phyloP scores from a whole-genome alignment of 2,888 invertebrate species.

The Serripes groenlandicus region DNA sequence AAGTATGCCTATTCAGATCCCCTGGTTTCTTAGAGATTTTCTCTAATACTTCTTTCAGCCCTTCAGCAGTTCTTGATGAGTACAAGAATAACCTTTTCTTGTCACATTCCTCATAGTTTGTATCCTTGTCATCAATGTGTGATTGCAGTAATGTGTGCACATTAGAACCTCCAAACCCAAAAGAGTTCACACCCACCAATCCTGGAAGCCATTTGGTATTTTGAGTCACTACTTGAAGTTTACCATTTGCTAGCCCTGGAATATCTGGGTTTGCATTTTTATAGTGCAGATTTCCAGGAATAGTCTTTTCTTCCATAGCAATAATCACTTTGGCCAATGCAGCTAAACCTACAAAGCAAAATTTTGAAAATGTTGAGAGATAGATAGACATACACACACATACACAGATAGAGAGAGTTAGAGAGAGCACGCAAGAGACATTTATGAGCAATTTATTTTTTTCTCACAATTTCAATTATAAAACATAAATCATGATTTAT shows the following conservation, averaged over 20 bases:
- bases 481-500: too few relatives aligned
- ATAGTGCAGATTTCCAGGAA: constrained; percentile 97
- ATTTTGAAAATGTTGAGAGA: too few relatives aligned
- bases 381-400: too few relatives aligned
- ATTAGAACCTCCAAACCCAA: constrained; percentile 96
- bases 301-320: constrained; percentile 95
- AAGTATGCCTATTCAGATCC: constrained; percentile 81
- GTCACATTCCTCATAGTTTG: constrained; percentile 37
- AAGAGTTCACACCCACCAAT: constrained; percentile 97
- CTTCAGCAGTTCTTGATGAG: constrained; percentile 95
- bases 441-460: too few relatives aligned
- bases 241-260: constrained; percentile 95
- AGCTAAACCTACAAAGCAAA: constrained; percentile 91
- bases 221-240: constrained; percentile 94
- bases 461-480: too few relatives aligned
- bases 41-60: constrained; percentile 91
- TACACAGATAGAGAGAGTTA: too few relatives aligned
- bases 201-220: constrained; percentile 96
- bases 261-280: constrained; percentile 95
- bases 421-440: too few relatives aligned
- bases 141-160: constrained; percentile 88
- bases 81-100: constrained; percentile 91
- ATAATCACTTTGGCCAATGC: constrained; percentile 96
- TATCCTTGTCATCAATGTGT: constrained; percentile 28
- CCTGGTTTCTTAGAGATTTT: constrained; percentile 89